Percentiles rank a stretch among this genome's conserved stretches.
phyloP scores from a whole-genome alignment of 2,888 invertebrate species.

The Lacanobia oleracea region DNA sequence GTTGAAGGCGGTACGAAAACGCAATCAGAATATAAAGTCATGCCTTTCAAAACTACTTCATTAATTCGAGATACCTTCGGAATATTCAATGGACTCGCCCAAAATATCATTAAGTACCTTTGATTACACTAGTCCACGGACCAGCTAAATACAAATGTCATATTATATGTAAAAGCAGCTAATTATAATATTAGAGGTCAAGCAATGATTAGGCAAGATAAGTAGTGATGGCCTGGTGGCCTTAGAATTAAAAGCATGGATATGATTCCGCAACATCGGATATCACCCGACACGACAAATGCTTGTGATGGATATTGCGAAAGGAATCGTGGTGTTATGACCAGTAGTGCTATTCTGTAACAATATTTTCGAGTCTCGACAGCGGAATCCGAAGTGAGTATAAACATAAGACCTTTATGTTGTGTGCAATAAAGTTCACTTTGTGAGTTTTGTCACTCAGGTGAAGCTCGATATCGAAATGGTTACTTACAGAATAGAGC shows the following conservation, averaged over 20 bases:
- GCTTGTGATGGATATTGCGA: conserved; percentile 63
- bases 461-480: too few species aligned
- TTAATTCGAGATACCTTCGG: conserved; percentile 33
- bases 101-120: conserved; percentile 20
- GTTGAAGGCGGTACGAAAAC: conserved; percentile 11
- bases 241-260: conserved; percentile 48
- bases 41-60: conserved; percentile 36
- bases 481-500: too few species aligned
- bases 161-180: conserved; percentile 13
- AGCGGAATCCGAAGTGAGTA: too few species aligned
- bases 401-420: too few species aligned
- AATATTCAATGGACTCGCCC: conserved; percentile 17
- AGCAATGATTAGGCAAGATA: conserved; percentile 39
- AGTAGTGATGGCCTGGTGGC: conserved; percentile 38
- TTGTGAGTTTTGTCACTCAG: too few species aligned
- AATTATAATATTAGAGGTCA: conserved; percentile 48
- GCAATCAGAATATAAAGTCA: conserved; percentile 34
- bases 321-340: conserved; percentile 56
- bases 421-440: too few species aligned
- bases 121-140: background rate
- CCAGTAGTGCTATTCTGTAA: too few species aligned
- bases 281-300: conserved; percentile 51
- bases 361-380: too few species aligned
- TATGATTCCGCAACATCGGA: conserved; percentile 60
- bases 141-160: conserved; percentile 18